Base-by-base conservation (phyloP, 1,140 invertebrate species). In the Pteromalus puparum region DNA sequence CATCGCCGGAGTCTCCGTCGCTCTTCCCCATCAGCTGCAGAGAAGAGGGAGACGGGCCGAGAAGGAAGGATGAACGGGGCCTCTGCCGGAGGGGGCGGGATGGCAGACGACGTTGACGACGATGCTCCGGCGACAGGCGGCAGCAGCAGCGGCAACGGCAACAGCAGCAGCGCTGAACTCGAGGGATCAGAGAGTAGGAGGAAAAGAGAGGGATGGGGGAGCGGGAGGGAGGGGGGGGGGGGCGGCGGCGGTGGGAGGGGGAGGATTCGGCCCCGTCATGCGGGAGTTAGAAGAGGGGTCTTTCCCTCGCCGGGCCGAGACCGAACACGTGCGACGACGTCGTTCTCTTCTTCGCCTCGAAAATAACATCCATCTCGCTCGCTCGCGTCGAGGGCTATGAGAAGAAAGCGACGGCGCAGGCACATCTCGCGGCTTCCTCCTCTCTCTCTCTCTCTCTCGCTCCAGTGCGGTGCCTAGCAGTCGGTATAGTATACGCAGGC, bases 201-300 rank as follows among this genome's bases (percentile, higher is more conserved):
- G 72, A 38, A 74, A 42, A 42, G 72, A 34, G n/a, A 34, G 70
- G 82, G 77, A 83, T 48, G 82, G 77, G 70, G 83, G 67, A 85
- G 68, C 26, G 70, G 65, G 72, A 80, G 70, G 82, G 65, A 38
- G 83, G 72, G 15, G 38, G 68, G 24, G 70, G 65, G 72, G 73
- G 70, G 82, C 68, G 73, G 70, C 15, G 68, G 68, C 2, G 68
- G 65, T 34, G 70, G 61, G 85, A 84, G 77, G 82, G 86, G 72
- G 83, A 84, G 86, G 87, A 81, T 86, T 86, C 82, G 74, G 67
- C 18, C 12, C 74, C 26, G 53, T n/a, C 28, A 30, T 10, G 42
- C 46, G n/a, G 38, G 21, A 53, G 61, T 53, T 18, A 24, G 73
- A 61, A 82, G 74, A 34, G 26, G 34, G 28, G 46, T 73, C 18